A percentile compares a stretch with the other conserved stretches of the same genome.
phyloP scores from a whole-genome alignment of 2,113 vertebrate genomes.

The Sturnus vulgaris region DNA sequence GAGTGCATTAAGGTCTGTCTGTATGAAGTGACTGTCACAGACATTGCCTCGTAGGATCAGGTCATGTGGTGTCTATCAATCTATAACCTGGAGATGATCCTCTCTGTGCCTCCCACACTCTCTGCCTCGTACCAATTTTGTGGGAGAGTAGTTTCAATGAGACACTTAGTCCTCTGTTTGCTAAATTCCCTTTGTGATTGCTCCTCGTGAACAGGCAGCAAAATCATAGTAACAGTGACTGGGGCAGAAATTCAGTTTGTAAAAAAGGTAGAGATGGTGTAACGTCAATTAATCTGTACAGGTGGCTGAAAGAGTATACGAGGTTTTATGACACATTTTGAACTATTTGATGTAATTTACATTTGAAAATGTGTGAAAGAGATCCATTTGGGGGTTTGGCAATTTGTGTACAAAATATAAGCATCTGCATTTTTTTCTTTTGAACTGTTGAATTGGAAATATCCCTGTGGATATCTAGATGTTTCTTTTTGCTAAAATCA shows the following conservation, averaged over 20 bases:
- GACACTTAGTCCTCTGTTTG: background rate
- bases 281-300: background rate
- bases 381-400: background rate
- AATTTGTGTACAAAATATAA: background rate
- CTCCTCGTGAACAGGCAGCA: background rate
- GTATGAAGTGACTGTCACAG: background rate
- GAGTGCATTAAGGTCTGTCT: background rate
- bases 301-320: background rate
- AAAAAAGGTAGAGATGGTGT: background rate
- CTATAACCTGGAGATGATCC: background rate
- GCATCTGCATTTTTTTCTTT: background rate
- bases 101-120: background rate
- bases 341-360: background rate
- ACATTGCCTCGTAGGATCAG: background rate
- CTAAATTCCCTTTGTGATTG: background rate
- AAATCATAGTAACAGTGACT: background rate
- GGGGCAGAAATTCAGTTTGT: background rate
- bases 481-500: background rate
- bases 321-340: background rate
- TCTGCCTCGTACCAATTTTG: background rate
- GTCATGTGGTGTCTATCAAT: constrained; percentile 15
- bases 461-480: background rate
- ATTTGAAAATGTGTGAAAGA: background rate
- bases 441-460: background rate
- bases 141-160: constrained; percentile 15